phyloP scores from a whole-genome alignment of 2,113 vertebrate genomes.

The Catagonus wagneri region DNA sequence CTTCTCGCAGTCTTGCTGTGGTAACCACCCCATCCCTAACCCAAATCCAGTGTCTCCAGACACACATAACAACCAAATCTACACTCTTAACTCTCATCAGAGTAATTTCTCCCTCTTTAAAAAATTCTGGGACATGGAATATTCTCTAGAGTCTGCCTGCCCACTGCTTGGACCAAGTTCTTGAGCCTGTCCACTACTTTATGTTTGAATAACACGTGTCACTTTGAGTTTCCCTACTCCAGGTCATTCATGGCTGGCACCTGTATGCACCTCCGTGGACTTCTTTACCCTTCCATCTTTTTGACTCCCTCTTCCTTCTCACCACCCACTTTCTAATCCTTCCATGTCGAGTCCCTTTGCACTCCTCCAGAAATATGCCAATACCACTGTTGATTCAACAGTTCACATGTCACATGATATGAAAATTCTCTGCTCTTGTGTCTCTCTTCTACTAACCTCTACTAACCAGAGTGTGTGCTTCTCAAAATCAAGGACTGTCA shows the following conservation, averaged over 20 bases:
- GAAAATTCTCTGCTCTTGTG: not conserved
- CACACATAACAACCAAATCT: not conserved
- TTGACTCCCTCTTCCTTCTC: not conserved
- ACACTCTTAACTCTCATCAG: not conserved
- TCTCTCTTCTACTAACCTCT: not conserved
- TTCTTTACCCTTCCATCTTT: not conserved
- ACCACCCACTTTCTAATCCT: accelerated
- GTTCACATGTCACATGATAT: not conserved
- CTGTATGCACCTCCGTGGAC: not conserved
- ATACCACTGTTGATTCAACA: not conserved
- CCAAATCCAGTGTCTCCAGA: not conserved
- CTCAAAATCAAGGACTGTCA: not conserved
- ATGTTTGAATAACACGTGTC: not conserved
- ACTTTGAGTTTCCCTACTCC: not conserved
- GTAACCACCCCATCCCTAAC: not conserved
- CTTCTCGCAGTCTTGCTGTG: not conserved
- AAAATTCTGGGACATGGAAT: not conserved
- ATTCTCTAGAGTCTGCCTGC: not conserved
- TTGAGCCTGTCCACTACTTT: not conserved
- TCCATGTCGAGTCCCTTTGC: not conserved
- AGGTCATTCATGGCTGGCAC: not conserved
- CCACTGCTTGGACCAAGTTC: not conserved
- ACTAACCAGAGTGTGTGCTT: not conserved
- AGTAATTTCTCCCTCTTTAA: not conserved
- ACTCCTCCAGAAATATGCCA: not conserved